Percentiles rank a stretch among this genome's conserved stretches.
These are phyloP conservation scores for Chloroceryle aenea DNA, from an alignment of 2,113 vertebrate genomes.

Conservation along the genomic window DNA sequence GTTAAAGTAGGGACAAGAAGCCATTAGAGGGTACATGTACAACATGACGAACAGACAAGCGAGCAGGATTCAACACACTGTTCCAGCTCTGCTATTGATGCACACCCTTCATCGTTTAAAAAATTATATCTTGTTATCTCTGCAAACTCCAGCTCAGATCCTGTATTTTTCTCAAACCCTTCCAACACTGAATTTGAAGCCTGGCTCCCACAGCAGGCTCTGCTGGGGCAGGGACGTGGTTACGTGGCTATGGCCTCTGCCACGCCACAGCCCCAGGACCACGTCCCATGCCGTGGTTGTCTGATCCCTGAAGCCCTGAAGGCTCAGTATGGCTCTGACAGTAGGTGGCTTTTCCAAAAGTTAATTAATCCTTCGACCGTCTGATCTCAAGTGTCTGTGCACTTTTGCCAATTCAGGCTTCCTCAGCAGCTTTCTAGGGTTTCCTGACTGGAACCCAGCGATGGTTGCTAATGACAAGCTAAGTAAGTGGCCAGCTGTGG, in stretches of 20 bases:
- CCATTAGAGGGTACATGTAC: not conserved
- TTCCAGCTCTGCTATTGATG: not conserved
- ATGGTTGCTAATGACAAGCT: slow-evolving; percentile 25
- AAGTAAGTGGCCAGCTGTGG: slow-evolving; percentile 61
- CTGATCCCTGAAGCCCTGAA: not conserved
- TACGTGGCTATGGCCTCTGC: not conserved
- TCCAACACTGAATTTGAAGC: not conserved
- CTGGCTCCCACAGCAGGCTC: not conserved
- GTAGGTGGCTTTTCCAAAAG: not conserved
- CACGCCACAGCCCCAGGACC: not conserved
- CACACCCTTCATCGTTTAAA: not conserved
- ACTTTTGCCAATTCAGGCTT: slow-evolving; percentile 3
- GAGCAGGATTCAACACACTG: not conserved
- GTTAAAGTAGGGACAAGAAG: not conserved
- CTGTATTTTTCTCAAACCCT: not conserved
- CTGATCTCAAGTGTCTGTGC: slow-evolving; percentile 7
- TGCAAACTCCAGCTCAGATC: not conserved
- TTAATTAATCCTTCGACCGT: slow-evolving; percentile 13
- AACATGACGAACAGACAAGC: not conserved
- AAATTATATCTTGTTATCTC: not conserved
- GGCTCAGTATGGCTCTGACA: not conserved
- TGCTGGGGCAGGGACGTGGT: not conserved
- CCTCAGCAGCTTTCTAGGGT: slow-evolving; percentile 23
- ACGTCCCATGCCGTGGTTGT: fast-evolving
- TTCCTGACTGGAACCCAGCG: not conserved